phyloP scores from a whole-genome alignment of 2,888 invertebrate genomes.

The Theodoxus fluviatilis region DNA sequence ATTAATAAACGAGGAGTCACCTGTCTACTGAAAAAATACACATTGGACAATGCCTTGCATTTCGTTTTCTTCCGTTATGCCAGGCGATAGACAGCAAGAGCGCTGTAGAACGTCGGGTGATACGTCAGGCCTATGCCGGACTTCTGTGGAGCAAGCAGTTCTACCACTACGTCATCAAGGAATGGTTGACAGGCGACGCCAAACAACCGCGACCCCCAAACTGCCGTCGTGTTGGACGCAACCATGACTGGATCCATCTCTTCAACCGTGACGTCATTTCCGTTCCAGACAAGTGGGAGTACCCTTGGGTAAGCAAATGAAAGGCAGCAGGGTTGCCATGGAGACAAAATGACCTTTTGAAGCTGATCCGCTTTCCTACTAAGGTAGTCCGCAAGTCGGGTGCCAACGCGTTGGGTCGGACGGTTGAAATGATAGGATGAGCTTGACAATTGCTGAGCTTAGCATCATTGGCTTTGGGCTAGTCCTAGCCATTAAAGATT shows the following conservation, averaged over 20 bases:
- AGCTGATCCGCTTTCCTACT: too few relatives aligned
- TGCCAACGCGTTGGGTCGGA: too few relatives aligned
- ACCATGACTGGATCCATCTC: slow-evolving; percentile 61
- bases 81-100: slow-evolving; percentile 46
- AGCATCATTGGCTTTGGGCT: too few relatives aligned
- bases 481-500: too few relatives aligned
- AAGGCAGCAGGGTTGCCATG: too few relatives aligned
- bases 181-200: slow-evolving; percentile 53
- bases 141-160: slow-evolving; percentile 64
- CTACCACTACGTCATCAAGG: slow-evolving; percentile 56
- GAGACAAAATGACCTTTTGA: too few relatives aligned
- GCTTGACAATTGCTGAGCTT: too few relatives aligned
- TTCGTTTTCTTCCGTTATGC: background rate
- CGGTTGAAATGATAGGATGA: too few relatives aligned
- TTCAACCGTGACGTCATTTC: slow-evolving; percentile 63
- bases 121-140: slow-evolving; percentile 60
- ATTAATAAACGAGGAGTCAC: background rate
- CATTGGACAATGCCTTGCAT: background rate
- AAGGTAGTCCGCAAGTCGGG: too few relatives aligned
- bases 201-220: slow-evolving; percentile 40
- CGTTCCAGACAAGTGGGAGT: slow-evolving; percentile 67
- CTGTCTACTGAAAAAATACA: background rate
- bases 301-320: slow-evolving; percentile 61
- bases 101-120: slow-evolving; percentile 35
- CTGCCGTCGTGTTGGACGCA: slow-evolving; percentile 40